A percentile compares a stretch with the other conserved stretches of the same genome.
phyloP scores from a whole-genome alignment of 2,113 vertebrate genomes.

The Nipponia nippon region DNA sequence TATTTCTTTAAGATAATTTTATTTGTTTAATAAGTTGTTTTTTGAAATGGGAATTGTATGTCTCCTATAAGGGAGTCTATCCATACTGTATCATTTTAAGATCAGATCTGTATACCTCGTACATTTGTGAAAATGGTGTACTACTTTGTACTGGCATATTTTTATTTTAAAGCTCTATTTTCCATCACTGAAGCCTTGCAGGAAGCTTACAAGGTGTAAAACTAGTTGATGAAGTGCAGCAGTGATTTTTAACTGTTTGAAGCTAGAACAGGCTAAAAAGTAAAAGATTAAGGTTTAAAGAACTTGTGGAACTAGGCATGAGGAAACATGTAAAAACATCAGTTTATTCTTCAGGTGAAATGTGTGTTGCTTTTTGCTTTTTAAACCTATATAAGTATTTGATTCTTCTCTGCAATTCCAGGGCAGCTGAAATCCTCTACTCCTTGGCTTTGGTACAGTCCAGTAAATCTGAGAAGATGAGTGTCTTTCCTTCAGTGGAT shows the following conservation, averaged over 20 bases:
- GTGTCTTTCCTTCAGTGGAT: slow-evolving; percentile 75
- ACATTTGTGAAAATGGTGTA: background rate
- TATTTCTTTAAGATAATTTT: background rate
- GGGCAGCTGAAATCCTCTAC: slow-evolving; percentile 89
- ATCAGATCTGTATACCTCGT: background rate
- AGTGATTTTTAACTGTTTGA: background rate
- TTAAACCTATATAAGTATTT: background rate
- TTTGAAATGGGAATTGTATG: background rate
- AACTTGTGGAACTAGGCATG: rapidly evolving
- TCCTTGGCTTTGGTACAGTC: slow-evolving; percentile 81
- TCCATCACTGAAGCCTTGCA: background rate
- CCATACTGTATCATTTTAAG: background rate
- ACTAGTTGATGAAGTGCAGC: background rate
- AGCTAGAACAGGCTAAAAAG: background rate
- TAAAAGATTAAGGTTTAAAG: background rate
- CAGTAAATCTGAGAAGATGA: slow-evolving; percentile 67
- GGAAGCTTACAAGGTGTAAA: background rate
- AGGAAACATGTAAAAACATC: background rate
- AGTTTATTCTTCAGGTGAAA: background rate
- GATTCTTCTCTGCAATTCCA: slow-evolving; percentile 60
- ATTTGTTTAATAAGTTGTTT: background rate
- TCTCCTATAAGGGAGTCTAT: background rate
- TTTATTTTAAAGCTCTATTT: background rate
- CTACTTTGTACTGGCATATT: background rate
- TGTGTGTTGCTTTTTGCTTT: background rate